Evolutionary conservation across 2,888 invertebrate genomes (phyloP).

Genomic region (Noctua pronuba): DNA sequence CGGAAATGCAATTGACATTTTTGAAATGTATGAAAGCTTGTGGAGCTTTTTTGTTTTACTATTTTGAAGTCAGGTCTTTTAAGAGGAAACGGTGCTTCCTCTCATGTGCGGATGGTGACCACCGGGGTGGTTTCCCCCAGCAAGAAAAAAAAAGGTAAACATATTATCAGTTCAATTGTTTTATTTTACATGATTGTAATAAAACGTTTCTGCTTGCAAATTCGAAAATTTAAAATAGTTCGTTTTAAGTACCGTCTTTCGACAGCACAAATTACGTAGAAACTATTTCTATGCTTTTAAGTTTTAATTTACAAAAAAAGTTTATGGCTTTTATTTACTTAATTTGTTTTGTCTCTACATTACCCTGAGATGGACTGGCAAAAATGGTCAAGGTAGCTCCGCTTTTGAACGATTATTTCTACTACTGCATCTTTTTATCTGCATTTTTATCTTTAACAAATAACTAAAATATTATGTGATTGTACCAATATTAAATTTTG

Average conservation of each 20-base stretch:
- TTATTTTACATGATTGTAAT: not conserved
- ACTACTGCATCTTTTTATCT: not conserved
- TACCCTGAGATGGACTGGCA: not conserved
- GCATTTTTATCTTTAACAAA: too few relatives aligned
- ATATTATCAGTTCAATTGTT: not conserved
- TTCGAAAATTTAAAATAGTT: not conserved
- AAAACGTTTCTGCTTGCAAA: not conserved
- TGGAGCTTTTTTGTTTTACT: not conserved
- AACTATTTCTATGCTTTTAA: not conserved
- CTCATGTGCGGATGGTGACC: too few relatives aligned
- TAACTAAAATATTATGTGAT: too few relatives aligned
- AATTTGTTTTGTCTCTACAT: not conserved
- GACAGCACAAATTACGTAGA: not conserved
- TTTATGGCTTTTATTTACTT: not conserved
- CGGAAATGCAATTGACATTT: not conserved
- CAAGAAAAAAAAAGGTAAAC: too few relatives aligned
- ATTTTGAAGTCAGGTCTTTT: not conserved
- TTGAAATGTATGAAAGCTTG: not conserved
- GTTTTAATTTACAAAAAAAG: not conserved
- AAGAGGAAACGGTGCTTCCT: too few relatives aligned
- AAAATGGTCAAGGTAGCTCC: not conserved
- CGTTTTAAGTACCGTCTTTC: not conserved
- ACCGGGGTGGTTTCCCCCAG: too few relatives aligned
- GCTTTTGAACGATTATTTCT: not conserved
- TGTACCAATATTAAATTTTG: too few relatives aligned